Conservation (phyloP, 2,888 invertebrate species). For the Poecilobothrus nobilitatus region DNA sequence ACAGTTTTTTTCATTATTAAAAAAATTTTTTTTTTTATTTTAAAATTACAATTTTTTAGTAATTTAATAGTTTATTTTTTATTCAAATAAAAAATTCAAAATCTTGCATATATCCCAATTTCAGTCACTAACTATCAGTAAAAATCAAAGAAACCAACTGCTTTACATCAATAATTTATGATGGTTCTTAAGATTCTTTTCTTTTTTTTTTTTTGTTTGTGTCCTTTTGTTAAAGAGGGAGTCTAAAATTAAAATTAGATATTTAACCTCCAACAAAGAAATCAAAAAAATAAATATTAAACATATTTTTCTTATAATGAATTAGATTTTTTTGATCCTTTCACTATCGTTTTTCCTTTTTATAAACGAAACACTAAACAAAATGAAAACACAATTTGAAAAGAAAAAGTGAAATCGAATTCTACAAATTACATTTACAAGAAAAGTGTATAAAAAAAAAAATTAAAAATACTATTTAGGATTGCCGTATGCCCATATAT, state of each 20-base stretch:
- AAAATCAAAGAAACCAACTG: background rate
- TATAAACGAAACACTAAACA: background rate
- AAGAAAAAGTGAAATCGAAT: background rate
- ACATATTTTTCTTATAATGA: background rate
- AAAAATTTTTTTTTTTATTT: too few species aligned
- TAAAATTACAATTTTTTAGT: background rate
- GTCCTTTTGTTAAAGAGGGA: too few species aligned
- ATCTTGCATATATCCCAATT: background rate
- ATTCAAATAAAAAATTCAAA: background rate
- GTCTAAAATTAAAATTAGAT: too few species aligned
- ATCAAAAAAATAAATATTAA: too few species aligned
- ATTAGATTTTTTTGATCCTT: background rate
- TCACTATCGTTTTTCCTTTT: background rate
- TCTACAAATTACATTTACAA: background rate
- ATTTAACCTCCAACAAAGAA: too few species aligned
- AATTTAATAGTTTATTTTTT: slow-evolving; percentile 1
- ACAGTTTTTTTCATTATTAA: too few species aligned
- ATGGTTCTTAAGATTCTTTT: background rate
- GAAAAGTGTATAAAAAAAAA: background rate
- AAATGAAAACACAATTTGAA: background rate
- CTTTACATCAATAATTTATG: background rate
- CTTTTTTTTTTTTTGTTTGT: too few species aligned
- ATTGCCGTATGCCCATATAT: too few species aligned
- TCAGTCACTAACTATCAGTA: background rate
- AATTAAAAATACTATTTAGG: too few species aligned